Evolutionary conservation across 2,797 vertebrate species (phyloP).

Genomic region (Limnodromus scolopaceus): DNA sequence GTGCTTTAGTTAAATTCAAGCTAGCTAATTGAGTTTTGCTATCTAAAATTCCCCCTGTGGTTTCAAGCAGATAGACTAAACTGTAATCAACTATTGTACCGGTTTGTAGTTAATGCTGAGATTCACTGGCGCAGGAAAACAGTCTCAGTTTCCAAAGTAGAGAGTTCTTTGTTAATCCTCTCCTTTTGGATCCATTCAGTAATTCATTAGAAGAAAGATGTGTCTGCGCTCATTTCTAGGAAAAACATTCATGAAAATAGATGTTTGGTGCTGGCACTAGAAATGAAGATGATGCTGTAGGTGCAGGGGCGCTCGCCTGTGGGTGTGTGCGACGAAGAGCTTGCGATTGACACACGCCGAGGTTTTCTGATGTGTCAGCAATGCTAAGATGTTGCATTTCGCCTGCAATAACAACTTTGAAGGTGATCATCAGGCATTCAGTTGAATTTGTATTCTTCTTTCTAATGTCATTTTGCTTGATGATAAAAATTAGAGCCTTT

Average conservation of each 20-base stretch:
- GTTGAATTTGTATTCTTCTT: neutral
- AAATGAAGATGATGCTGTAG: neutral
- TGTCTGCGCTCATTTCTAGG: neutral
- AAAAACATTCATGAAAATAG: neutral
- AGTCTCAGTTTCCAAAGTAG: neutral
- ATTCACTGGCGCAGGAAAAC: neutral
- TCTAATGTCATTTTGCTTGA: neutral
- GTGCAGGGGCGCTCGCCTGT: neutral
- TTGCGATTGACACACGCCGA: neutral
- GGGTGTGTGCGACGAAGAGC: neutral
- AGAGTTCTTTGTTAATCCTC: neutral
- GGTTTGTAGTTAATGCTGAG: neutral
- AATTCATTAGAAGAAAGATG: neutral
- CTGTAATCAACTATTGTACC: neutral
- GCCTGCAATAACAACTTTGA: constrained; percentile 35
- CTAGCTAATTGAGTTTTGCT: constrained; percentile 11
- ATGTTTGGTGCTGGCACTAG: neutral
- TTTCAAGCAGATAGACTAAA: constrained; percentile 7
- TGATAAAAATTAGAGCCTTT: neutral
- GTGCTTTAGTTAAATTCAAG: neutral
- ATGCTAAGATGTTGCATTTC: constrained; percentile 22
- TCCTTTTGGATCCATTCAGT: neutral
- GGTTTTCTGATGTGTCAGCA: constrained; percentile 41
- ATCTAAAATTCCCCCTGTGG: neutral
- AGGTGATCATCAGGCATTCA: constrained; percentile 41